Conservation (phyloP, 2,888 invertebrate genomes). For the Muscina levida region DNA sequence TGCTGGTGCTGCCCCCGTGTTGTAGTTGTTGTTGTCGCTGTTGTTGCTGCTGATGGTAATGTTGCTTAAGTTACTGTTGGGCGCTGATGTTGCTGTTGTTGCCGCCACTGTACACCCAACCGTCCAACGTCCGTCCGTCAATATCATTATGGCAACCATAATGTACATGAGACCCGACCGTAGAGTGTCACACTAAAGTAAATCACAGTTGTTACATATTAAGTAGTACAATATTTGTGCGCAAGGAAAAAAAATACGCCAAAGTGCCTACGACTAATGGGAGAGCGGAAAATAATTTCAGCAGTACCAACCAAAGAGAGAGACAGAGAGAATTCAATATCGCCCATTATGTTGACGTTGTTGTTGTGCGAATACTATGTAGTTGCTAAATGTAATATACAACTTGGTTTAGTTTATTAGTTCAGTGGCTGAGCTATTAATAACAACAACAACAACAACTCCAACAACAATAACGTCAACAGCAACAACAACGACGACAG, state of each 20-base stretch:
- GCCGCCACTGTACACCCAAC: neutral
- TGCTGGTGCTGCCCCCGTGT: no score
- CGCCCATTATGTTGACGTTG: slow-evolving; percentile 14
- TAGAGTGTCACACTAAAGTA: slow-evolving; percentile 52
- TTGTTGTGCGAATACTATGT: slow-evolving; percentile 27
- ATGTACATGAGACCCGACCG: slow-evolving; percentile 19
- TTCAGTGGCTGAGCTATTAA: slow-evolving; percentile 41
- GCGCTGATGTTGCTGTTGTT: slow-evolving; percentile 4
- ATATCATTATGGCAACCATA: slow-evolving; percentile 49
- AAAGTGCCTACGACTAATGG: slow-evolving; percentile 24
- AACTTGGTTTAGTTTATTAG: slow-evolving; percentile 47
- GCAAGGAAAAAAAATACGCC: slow-evolving; percentile 29
- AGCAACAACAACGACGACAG: neutral
- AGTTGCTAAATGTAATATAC: slow-evolving; percentile 12
- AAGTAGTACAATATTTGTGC: slow-evolving; percentile 12
- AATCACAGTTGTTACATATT: slow-evolving; percentile 58
- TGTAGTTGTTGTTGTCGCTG: slow-evolving; percentile 51
- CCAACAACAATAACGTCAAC: slow-evolving; percentile 11
- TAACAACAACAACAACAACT: slow-evolving; percentile 47
- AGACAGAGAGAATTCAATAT: no score
- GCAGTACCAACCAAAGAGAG: slow-evolving; percentile 21
- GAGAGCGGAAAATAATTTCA: slow-evolving; percentile 39
- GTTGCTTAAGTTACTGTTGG: slow-evolving; percentile 19
- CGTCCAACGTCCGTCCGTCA: slow-evolving; percentile 16
- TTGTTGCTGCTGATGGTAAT: slow-evolving; percentile 27